These are phyloP conservation scores for Turnix velox DNA, from an alignment of 2,113 vertebrate genomes.

Conservation along the genomic window DNA sequence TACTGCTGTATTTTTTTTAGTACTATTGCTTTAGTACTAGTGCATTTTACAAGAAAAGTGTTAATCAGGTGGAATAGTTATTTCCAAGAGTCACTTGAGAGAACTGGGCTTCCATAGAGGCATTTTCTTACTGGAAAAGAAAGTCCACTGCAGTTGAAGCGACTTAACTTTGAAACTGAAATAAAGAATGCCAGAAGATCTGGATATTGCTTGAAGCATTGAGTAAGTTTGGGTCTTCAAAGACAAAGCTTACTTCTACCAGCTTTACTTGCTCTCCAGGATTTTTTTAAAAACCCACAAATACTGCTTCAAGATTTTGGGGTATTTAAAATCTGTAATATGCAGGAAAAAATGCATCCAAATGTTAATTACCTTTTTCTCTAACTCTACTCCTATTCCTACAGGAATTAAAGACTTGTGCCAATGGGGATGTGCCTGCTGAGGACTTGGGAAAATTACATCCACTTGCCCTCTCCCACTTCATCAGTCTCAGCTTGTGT, in stretches of 20 bases:
- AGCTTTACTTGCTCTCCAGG: not conserved
- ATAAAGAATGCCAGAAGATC: not conserved
- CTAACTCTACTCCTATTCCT: not conserved
- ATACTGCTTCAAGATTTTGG: not conserved
- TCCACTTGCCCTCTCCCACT: rapidly evolving
- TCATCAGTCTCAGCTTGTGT: not conserved
- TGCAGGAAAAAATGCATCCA: not conserved
- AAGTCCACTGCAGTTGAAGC: not conserved
- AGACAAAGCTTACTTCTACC: not conserved
- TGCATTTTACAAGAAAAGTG: not conserved
- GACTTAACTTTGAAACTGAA: rapidly evolving
- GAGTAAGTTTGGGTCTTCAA: not conserved
- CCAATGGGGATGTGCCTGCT: rapidly evolving
- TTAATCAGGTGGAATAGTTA: not conserved
- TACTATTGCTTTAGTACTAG: not conserved
- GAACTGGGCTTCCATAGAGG: not conserved
- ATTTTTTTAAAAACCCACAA: not conserved
- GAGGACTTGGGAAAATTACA: not conserved
- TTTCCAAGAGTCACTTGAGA: not conserved
- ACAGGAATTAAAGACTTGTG: not conserved
- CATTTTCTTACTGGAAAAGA: not conserved
- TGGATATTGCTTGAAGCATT: not conserved
- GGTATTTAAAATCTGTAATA: not conserved
- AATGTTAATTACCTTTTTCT: not conserved
- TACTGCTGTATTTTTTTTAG: not conserved